These are phyloP conservation scores for Aricia agestis DNA, from an alignment of 1,140 invertebrate species.

Conservation along the genomic window DNA sequence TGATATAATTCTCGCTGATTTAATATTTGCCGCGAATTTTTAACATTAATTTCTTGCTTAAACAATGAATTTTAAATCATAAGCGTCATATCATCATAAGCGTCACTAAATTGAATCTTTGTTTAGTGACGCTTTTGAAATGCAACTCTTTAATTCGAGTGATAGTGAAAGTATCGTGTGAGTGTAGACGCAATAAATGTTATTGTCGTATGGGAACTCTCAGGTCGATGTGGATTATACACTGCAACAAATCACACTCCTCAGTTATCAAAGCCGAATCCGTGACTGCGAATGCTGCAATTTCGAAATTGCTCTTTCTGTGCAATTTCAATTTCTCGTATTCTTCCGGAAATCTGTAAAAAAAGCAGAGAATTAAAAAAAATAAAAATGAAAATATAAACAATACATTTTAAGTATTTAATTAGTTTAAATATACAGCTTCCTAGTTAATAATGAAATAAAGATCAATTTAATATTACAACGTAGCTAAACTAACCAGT, in stretches of 20 bases:
- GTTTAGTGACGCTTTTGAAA: background rate
- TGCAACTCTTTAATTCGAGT: background rate
- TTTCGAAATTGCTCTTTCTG: slow-evolving; percentile 51
- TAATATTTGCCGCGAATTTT: background rate
- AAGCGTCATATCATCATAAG: too few species aligned
- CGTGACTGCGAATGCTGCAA: slow-evolving; percentile 40
- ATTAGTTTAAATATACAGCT: too few species aligned
- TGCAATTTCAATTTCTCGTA: slow-evolving; percentile 21
- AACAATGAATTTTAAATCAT: background rate
- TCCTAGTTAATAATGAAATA: too few species aligned
- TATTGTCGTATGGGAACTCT: slow-evolving; percentile 22
- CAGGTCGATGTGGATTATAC: slow-evolving; percentile 34
- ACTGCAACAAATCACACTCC: slow-evolving; percentile 52
- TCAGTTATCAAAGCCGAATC: slow-evolving; percentile 41
- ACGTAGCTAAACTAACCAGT: too few species aligned
- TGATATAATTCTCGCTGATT: background rate
- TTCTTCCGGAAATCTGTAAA: background rate
- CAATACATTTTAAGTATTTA: too few species aligned
- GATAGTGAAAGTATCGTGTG: slow-evolving; percentile 3
- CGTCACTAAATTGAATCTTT: background rate
- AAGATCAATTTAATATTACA: too few species aligned
- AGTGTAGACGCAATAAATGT: background rate
- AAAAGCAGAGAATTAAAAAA: too few species aligned
- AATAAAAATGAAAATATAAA: too few species aligned
- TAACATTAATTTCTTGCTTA: background rate